A percentile compares a stretch with the other conserved stretches of the same genome.
Conservation (phyloP, 1,140 invertebrate species). For the Hyphantria cunea region DNA sequence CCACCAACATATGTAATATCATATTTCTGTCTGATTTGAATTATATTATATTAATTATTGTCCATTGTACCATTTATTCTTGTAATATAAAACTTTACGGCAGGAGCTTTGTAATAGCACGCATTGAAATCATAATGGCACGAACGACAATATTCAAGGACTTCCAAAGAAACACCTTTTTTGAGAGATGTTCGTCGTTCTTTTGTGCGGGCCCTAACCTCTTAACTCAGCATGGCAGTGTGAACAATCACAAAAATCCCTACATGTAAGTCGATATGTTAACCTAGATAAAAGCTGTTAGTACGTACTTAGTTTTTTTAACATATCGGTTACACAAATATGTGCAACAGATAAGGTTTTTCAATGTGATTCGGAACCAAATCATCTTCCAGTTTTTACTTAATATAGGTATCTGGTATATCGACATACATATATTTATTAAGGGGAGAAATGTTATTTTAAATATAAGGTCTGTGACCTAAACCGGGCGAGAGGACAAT, state of each 20-base stretch:
- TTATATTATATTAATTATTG: too few species aligned
- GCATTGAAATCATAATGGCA: conserved; percentile 15
- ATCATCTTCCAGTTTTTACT: conserved; percentile 29
- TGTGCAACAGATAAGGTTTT: conserved; percentile 30
- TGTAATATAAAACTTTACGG: conserved; percentile 13
- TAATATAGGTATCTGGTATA: conserved; percentile 13
- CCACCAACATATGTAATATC: too few species aligned
- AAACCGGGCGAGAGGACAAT: too few species aligned
- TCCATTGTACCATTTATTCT: conserved; percentile 6
- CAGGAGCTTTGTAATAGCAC: conserved; percentile 12
- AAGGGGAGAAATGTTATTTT: too few species aligned
- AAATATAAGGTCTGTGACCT: too few species aligned
- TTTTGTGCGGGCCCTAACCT: conserved; percentile 18
- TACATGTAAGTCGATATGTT: conserved; percentile 19
- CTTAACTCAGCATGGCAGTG: neutral
- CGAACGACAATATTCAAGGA: conserved; percentile 32
- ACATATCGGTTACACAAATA: conserved; percentile 38
- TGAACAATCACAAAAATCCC: neutral
- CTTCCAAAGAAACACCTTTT: conserved; percentile 27
- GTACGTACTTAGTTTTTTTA: neutral
- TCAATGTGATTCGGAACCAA: conserved; percentile 34
- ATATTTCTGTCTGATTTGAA: too few species aligned
- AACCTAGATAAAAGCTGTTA: neutral
- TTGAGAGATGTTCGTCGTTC: conserved; percentile 21
- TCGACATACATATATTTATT: too few species aligned